A percentile compares a stretch with the other conserved stretches of the same genome.
phyloP scores from a whole-genome alignment of 2,888 invertebrate species.

The Leucophenga maculata region DNA sequence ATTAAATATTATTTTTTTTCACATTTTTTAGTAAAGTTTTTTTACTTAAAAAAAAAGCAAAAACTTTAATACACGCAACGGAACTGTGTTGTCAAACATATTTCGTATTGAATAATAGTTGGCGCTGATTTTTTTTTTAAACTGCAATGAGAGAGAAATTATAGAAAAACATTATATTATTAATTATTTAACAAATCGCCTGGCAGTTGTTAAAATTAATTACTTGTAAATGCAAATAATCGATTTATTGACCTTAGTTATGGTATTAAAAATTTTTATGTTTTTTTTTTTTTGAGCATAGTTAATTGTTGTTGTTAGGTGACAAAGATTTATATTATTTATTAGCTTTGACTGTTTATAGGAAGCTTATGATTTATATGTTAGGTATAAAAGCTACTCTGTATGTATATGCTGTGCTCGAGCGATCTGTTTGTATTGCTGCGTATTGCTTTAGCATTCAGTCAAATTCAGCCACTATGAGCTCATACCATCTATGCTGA shows the following conservation, averaged over 20 bases:
- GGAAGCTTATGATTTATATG: too few species aligned
- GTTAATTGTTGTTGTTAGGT: too few species aligned
- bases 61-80: conserved; percentile 49
- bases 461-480: too few species aligned
- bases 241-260: conserved; percentile 50
- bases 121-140: conserved; percentile 29
- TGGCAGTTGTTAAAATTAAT: conserved; percentile 42
- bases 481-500: too few species aligned
- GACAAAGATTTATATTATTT: too few species aligned
- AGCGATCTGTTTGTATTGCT: too few species aligned
- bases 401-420: too few species aligned
- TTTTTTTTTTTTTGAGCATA: background rate
- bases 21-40: conserved; percentile 25
- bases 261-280: too few species aligned
- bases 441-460: too few species aligned
- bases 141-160: conserved; percentile 49
- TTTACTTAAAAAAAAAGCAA: conserved; percentile 38
- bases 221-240: conserved; percentile 63
- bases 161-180: conserved; percentile 42
- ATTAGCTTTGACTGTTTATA: too few species aligned
- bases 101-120: conserved; percentile 39
- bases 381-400: too few species aligned
- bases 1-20: background rate
- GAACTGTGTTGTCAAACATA: conserved; percentile 61
- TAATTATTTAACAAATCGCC: conserved; percentile 38